Evolutionary conservation across 2,113 vertebrate genomes (phyloP), one percentile per base, ranked within the genome.

Genomic region (Callionymus lyra): DNA sequence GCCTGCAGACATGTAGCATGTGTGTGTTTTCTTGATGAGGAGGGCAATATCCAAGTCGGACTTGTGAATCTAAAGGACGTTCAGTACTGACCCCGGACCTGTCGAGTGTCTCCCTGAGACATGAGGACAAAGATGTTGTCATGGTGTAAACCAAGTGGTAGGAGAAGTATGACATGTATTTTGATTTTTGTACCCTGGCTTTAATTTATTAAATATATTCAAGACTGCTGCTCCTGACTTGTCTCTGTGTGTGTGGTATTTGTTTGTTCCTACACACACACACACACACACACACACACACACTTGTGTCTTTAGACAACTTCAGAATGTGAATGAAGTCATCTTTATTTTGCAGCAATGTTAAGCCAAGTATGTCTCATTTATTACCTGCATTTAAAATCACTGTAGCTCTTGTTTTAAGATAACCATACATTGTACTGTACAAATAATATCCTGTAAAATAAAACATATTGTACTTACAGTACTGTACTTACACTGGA

Each of bases 201-300:
- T 86, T 87, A 87, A 87, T 87, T 87, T 87, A 87, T 87, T 87
- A 87, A 87, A 87, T 85, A 84, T 85, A 86, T 86, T 67, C 78
- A 82, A 76, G 78, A 81, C 71, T 72, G 72, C 74, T 74, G 32
- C 17, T 48, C n/a, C 35, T 65, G 37, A 45, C 14, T 62, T 34
- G 34, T 66, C 11, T 54, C 12, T 59, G 35, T 62, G 47, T 53
- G 27, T 13, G 38, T 34, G 41, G 11, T 14, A 3, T 37, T 59
- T 33, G n/a, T 12, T 1, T 27, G 68, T 14, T 37, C 1, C 42
- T 56, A 2, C 16, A n/a, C 1, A 9, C 47, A 34, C n/a, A n/a
- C n/a, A n/a, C n/a, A n/a, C n/a, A n/a, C n/a, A n/a, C n/a, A n/a
- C n/a, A n/a, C n/a, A n/a, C n/a, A n/a, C n/a, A n/a, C n/a, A n/a